These are phyloP conservation scores for Mythimna lalbum DNA, from an alignment of 2,888 invertebrate species.

Conservation along the genomic window DNA sequence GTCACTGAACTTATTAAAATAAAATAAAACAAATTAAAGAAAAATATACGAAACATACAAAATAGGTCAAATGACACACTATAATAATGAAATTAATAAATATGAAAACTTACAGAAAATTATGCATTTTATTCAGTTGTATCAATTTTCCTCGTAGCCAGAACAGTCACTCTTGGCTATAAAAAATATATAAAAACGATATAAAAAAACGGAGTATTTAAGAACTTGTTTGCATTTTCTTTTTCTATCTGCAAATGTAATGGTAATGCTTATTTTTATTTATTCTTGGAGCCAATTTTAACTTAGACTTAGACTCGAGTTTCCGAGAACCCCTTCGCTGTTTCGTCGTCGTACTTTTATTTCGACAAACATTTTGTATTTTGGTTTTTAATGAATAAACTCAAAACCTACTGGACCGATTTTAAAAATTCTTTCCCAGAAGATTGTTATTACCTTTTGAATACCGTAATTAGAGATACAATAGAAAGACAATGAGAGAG, in stretches of 20 bases:
- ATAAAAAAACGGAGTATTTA: background rate
- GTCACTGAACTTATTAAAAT: no score
- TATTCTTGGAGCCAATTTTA: background rate
- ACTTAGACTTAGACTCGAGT: background rate
- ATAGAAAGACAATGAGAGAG: no score
- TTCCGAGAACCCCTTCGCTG: background rate
- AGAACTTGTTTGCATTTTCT: background rate
- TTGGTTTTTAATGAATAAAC: no score
- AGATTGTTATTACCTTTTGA: no score
- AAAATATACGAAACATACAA: no score
- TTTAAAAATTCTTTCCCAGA: no score
- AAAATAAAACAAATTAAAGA: no score
- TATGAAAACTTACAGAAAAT: no score
- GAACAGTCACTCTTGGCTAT: background rate
- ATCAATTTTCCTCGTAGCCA: background rate
- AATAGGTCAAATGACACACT: no score
- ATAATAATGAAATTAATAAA: no score
- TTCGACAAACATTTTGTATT: background rate
- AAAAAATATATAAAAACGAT: background rate
- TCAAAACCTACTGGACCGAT: no score
- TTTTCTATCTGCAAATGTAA: background rate
- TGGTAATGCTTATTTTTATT: background rate
- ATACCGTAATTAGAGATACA: no score
- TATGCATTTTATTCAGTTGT: background rate
- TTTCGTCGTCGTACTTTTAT: background rate